A percentile compares a stretch with the other conserved stretches of the same genome.
Evolutionary conservation across 1,140 invertebrate species (phyloP).

Genomic region (Megalopta genalis): DNA sequence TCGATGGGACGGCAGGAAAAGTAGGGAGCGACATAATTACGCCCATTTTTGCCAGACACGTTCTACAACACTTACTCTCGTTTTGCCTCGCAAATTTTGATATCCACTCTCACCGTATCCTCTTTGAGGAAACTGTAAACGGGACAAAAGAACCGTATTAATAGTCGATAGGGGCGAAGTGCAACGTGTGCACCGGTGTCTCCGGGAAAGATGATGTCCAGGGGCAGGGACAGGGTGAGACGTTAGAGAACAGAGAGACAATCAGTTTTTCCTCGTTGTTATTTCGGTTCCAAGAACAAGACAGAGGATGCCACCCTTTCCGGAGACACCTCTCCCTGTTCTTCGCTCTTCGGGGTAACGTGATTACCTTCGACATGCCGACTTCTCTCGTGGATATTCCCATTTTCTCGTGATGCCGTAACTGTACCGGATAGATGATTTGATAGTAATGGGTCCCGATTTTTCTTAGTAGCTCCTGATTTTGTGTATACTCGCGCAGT

Average conservation of each 20-base stretch:
- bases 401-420: conserved; percentile 96
- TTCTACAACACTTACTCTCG: conserved; percentile 76
- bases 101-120: conserved; percentile 77
- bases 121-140: conserved; percentile 79
- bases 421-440: conserved; percentile 96
- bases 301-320: background rate
- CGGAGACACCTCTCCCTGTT: background rate
- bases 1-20: background rate
- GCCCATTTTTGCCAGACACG: background rate
- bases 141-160: conserved; percentile 8
- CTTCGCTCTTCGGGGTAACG: background rate
- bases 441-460: conserved; percentile 95
- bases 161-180: background rate
- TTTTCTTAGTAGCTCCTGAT: conserved; percentile 93
- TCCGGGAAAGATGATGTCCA: background rate
- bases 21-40: background rate
- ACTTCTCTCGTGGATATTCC: conserved; percentile 94
- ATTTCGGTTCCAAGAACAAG: too few species aligned
- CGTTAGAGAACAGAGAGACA: too few species aligned
- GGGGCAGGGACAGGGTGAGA: too few species aligned
- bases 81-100: conserved; percentile 77
- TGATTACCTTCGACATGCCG: conserved; percentile 88
- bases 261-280: too few species aligned
- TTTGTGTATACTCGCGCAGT: conserved; percentile 92
- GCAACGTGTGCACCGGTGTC: background rate